Evolutionary conservation across 2,888 invertebrate species (phyloP).

Genomic region (Lasioglossum pauxillum): DNA sequence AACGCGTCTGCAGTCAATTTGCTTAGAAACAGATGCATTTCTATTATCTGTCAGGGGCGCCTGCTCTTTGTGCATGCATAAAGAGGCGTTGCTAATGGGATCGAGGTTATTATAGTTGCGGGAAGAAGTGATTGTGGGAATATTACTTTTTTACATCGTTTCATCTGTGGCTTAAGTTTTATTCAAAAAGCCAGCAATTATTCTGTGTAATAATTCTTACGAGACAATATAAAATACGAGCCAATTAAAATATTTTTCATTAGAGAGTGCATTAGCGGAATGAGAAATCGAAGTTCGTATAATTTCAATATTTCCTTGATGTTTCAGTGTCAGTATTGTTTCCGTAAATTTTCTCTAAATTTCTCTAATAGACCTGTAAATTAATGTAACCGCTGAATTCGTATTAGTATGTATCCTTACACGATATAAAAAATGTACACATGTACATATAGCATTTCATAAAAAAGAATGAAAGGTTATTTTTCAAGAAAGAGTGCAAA

Average conservation of each 20-base stretch:
- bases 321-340: background rate
- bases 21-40: conserved; percentile 46
- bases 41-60: conserved; percentile 39
- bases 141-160: background rate
- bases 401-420: background rate
- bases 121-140: background rate
- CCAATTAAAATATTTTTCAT: background rate
- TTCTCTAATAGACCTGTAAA: background rate
- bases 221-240: background rate
- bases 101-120: background rate
- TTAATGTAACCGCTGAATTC: background rate
- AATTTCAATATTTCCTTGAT: background rate
- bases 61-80: conserved; percentile 18
- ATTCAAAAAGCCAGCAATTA: background rate
- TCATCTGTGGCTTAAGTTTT: background rate
- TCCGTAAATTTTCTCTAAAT: too few species aligned
- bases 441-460: background rate
- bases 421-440: background rate
- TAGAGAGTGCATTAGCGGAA: background rate
- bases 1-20: conserved; percentile 42
- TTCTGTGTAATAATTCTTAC: background rate
- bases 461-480: background rate
- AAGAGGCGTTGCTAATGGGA: conserved; percentile 11
- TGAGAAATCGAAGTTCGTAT: background rate
- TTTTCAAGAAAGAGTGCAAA: background rate